Evolutionary conservation across 2,888 invertebrate genomes (phyloP).

Genomic region (Cheilosia pagana): DNA sequence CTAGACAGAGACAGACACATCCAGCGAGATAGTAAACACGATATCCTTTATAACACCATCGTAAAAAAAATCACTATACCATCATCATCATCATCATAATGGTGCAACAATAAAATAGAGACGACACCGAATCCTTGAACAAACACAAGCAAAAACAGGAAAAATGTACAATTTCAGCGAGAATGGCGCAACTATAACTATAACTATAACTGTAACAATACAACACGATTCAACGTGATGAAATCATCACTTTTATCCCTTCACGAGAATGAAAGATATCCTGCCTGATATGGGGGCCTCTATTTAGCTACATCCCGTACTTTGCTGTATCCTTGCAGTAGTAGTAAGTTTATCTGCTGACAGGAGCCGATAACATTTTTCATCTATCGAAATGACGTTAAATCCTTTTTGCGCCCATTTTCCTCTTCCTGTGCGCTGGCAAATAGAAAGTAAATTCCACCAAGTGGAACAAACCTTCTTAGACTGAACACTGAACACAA

Average conservation of each 20-base stretch:
- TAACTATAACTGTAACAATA: slow-evolving; percentile 54
- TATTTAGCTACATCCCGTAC: slow-evolving; percentile 1
- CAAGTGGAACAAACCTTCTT: slow-evolving; percentile 63
- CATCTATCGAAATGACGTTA: slow-evolving; percentile 43
- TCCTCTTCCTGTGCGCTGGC: slow-evolving; percentile 7
- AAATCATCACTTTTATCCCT: slow-evolving; percentile 65
- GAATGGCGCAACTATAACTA: slow-evolving; percentile 45
- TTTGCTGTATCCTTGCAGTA: slow-evolving; percentile 28
- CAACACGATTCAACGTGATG: slow-evolving; percentile 65
- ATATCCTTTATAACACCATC: slow-evolving; percentile 61
- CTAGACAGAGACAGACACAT: neutral
- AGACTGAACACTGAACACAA: neutral
- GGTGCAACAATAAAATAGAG: slow-evolving; percentile 72
- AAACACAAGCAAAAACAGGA: slow-evolving; percentile 31
- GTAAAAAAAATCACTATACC: slow-evolving; percentile 64
- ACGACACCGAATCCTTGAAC: slow-evolving; percentile 69
- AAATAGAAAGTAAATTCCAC: slow-evolving; percentile 60
- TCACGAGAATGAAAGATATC: slow-evolving; percentile 29
- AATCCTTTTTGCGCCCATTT: slow-evolving; percentile 34
- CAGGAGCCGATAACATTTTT: slow-evolving; percentile 69
- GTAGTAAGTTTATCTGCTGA: slow-evolving; percentile 59
- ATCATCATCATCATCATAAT: slow-evolving; percentile 67
- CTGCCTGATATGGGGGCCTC: slow-evolving; percentile 23
- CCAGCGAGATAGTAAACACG: slow-evolving; percentile 48
- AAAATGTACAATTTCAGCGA: neutral